Conservation (phyloP, 2,888 invertebrate species). For the Sycophila texana region DNA sequence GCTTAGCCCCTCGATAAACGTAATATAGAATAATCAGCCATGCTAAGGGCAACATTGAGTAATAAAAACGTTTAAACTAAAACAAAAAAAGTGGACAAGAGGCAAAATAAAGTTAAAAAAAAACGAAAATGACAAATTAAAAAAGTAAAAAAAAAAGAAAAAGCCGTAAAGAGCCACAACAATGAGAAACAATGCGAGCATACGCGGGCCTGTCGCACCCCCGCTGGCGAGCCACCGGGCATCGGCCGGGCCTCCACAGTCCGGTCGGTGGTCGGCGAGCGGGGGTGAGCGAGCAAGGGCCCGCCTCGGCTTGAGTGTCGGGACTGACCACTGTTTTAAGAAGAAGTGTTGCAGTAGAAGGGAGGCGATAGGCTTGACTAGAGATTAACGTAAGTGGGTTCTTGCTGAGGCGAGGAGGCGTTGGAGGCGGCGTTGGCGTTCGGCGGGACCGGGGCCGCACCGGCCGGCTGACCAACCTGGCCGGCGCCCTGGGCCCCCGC, state of each 20-base stretch:
- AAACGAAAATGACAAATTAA: constrained; percentile 41
- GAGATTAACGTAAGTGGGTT: constrained; percentile 96
- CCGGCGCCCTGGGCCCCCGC: constrained; percentile 60
- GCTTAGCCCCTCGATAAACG: constrained; percentile 53
- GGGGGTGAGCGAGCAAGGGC: constrained; percentile 49
- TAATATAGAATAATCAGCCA: constrained; percentile 70
- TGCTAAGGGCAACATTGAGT: constrained; percentile 75
- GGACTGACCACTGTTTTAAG: constrained; percentile 76
- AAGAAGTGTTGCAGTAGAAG: constrained; percentile 76
- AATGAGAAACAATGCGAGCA: constrained; percentile 76
- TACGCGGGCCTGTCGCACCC: constrained; percentile 67
- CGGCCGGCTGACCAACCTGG: constrained; percentile 69
- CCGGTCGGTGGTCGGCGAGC: constrained; percentile 4
- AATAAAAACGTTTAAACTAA: constrained; percentile 40
- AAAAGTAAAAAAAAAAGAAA: constrained; percentile 68
- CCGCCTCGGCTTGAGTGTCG: constrained; percentile 69
- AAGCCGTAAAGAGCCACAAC: constrained; percentile 76
- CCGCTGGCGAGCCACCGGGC: constrained; percentile 37
- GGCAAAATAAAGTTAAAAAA: constrained; percentile 54
- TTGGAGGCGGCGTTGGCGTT: constrained; percentile 76
- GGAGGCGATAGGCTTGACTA: constrained; percentile 80
- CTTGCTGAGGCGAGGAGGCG: constrained; percentile 80
- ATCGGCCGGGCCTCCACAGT: background rate
- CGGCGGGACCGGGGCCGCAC: constrained; percentile 74
- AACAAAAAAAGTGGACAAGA: too few species aligned